Conservation (phyloP, 2,797 vertebrate genomes). For the Bufotes viridis region DNA sequence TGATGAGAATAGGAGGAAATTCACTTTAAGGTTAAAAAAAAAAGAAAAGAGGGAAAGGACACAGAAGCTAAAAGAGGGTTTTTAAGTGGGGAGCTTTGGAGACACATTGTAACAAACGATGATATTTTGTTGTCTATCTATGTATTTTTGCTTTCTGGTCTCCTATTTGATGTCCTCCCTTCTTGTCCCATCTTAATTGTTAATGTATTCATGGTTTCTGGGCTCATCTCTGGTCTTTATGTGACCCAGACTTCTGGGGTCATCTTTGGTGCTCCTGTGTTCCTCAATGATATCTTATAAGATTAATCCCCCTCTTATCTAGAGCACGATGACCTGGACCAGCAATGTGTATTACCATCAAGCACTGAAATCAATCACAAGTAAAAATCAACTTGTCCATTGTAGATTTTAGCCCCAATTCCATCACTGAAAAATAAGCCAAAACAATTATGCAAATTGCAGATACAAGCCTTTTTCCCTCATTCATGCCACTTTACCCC, state of each 20-base stretch:
- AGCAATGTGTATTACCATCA: neutral
- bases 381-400: neutral
- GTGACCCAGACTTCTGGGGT: neutral
- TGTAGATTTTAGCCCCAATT: neutral
- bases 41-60: too few relatives aligned
- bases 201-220: neutral
- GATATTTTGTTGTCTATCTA: neutral
- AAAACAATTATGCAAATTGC: slow-evolving; percentile 39
- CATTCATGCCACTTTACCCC: slow-evolving; percentile 10
- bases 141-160: neutral
- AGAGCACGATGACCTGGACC: neutral
- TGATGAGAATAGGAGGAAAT: too few relatives aligned
- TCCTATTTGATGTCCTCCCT: neutral
- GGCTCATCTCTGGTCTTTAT: neutral
- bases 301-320: neutral
- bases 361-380: slow-evolving; percentile 36
- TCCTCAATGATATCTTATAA: slow-evolving; percentile 13
- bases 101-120: too few relatives aligned
- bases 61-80: too few relatives aligned
- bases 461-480: slow-evolving; percentile 15
- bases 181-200: neutral
- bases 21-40: too few relatives aligned
- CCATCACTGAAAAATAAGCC: slow-evolving; percentile 3
- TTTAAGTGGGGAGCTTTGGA: too few relatives aligned
- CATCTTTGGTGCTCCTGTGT: neutral